Evolutionary conservation across 1,140 invertebrate species (phyloP).

Genomic region (Aphidius gifuensis): DNA sequence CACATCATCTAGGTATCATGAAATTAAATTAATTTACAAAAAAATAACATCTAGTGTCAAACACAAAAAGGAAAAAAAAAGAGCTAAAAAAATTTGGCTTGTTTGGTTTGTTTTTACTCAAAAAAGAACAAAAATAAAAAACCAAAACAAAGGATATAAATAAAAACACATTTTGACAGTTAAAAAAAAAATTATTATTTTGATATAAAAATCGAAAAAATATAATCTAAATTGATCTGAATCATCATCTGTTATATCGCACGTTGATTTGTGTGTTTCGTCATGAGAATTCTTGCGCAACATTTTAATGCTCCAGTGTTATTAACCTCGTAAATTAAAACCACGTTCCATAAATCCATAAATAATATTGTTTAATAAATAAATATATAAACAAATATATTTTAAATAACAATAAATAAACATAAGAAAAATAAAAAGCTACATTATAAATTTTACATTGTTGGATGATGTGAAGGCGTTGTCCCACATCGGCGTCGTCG

Average conservation of each 20-base stretch:
- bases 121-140: too few species aligned
- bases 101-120: too few species aligned
- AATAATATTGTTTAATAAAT: not conserved
- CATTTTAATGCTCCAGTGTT: conserved; percentile 11
- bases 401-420: not conserved
- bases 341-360: not conserved
- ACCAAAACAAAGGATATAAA: too few species aligned
- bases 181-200: too few species aligned
- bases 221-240: too few species aligned
- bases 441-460: not conserved
- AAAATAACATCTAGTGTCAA: too few species aligned
- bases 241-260: not conserved
- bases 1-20: too few species aligned
- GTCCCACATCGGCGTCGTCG: conserved; percentile 16
- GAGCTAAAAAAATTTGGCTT: too few species aligned
- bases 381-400: not conserved
- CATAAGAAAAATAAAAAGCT: not conserved
- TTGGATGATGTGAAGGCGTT: conserved; percentile 16
- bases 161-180: too few species aligned
- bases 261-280: conserved; percentile 10
- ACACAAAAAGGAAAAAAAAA: too few species aligned
- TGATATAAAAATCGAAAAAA: too few species aligned
- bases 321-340: conserved; percentile 8
- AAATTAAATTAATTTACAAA: too few species aligned
- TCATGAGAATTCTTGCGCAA: conserved; percentile 20